Evolutionary conservation across 2,797 vertebrate genomes (phyloP), one percentile per base, ranked within the genome.

Genomic region (Tympanoctomys barrerae): DNA sequence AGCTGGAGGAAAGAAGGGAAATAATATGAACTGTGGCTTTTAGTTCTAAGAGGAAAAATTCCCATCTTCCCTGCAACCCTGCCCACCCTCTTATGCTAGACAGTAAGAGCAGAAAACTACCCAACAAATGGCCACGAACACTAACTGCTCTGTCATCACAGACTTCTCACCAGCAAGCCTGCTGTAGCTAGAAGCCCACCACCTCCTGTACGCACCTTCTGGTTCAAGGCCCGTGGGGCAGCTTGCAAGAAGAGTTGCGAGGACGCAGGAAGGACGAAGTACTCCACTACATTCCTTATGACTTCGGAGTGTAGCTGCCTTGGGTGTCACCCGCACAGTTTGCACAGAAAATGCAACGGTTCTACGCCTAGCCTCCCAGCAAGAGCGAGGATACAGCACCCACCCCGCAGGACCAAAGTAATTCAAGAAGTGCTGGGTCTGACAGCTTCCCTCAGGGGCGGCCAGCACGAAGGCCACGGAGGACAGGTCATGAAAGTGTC

Each of bases 201-300:
- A 92, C 77, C 75, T 87, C 95, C 36, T 8, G 61, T 91, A 89
- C 89, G 28, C 61, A 83, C 78, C 89, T 91, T 96, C 89, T 86
- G 87, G 84, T 80, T 90, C 93, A 81, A 96, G 62, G 54, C 5
- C 59, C 66, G 59, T 2, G 33, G 54, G 57, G 75, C 22, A 68
- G 68, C 46, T 83, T 82, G 59, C 52, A 88, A 83, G 82, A 92
- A 19, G 87, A 42, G 73, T 1, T 78, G 21, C 21, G 70, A 73
- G 36, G 11, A 13, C 59, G 82, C n/a, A 80, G 54, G 16, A 82
- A 39, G 24, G 61, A 81, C 42, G 77, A 79, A 49, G 62, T 42
- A 39, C 66, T 92, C 46, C 75, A 57, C 52, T 70, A 89, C 75
- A 70, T 84, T 94, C 83, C 36, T 87, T 71, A 59, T 46, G 36